Percentiles rank a stretch among this genome's conserved stretches.
phyloP scores from a whole-genome alignment of 2,797 vertebrate genomes.

The Monodelphis domestica region DNA sequence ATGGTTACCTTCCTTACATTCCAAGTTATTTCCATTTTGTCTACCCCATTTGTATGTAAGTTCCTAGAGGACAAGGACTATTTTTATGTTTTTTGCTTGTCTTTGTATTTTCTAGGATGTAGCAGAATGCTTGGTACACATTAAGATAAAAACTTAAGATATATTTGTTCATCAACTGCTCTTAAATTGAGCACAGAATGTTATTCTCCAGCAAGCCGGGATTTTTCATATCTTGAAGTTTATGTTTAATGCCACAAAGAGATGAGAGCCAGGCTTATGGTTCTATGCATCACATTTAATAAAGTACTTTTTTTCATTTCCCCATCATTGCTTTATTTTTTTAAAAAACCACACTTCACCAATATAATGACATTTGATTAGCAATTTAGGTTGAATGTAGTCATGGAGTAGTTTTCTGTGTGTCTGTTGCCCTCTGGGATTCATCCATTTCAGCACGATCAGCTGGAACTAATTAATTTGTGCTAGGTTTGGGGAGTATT shows the following conservation, averaged over 20 bases:
- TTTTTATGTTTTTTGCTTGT: neutral
- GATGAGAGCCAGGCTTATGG: slow-evolving; percentile 29
- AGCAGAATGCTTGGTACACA: neutral
- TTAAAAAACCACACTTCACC: slow-evolving; percentile 27
- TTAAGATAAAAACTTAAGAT: neutral
- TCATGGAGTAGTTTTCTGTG: neutral
- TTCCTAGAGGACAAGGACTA: neutral
- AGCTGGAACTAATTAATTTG: slow-evolving; percentile 55
- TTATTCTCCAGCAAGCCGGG: neutral
- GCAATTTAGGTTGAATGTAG: neutral
- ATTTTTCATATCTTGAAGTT: neutral
- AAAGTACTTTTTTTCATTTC: slow-evolving; percentile 39
- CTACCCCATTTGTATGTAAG: neutral
- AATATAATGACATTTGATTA: slow-evolving; percentile 11
- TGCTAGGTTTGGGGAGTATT: slow-evolving; percentile 46
- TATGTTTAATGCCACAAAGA: slow-evolving; percentile 22
- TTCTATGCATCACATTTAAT: slow-evolving; percentile 32
- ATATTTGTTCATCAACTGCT: neutral
- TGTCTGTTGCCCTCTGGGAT: neutral
- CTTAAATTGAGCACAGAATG: neutral
- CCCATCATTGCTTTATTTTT: slow-evolving; percentile 20
- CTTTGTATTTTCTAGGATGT: neutral
- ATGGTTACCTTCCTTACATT: neutral
- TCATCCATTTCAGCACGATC: neutral
- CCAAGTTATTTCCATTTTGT: neutral